Conservation (phyloP, 2,113 vertebrate species). For the Synodontis membranacea region DNA sequence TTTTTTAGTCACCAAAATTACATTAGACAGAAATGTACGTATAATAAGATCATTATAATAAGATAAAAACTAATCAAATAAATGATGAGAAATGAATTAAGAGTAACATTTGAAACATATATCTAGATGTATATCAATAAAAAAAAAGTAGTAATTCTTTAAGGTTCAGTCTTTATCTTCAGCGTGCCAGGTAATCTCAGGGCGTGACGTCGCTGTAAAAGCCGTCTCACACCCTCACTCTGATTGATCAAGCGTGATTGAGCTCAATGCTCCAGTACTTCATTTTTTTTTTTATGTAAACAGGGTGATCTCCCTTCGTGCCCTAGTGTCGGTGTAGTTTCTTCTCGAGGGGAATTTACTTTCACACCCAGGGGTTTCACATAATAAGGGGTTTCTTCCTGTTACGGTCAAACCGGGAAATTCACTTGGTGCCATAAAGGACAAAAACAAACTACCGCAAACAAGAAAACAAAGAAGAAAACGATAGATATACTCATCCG, state of each 20-base stretch:
- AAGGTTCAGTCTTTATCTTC: not conserved
- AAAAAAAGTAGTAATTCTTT: not conserved
- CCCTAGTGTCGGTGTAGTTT: not conserved
- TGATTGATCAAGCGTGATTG: not conserved
- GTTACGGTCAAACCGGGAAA: not conserved
- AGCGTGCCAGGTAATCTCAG: too few relatives aligned
- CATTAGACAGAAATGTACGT: too few relatives aligned
- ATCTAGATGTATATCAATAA: not conserved
- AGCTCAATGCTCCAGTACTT: not conserved
- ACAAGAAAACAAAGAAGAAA: too few relatives aligned
- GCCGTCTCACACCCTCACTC: not conserved
- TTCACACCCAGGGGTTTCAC: not conserved
- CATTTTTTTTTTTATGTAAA: not conserved
- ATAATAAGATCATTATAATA: too few relatives aligned
- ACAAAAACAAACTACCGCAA: too few relatives aligned
- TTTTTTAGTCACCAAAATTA: not conserved
- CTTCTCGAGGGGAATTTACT: not conserved
- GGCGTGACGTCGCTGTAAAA: not conserved
- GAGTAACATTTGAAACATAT: too few relatives aligned
- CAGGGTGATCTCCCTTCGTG: not conserved
- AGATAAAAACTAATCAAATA: too few relatives aligned
- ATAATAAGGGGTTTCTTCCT: not conserved
- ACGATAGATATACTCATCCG: not conserved
- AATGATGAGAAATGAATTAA: too few relatives aligned
- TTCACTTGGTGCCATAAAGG: not conserved